phyloP scores from a whole-genome alignment of 2,797 vertebrate species.

The Chelmon rostratus region DNA sequence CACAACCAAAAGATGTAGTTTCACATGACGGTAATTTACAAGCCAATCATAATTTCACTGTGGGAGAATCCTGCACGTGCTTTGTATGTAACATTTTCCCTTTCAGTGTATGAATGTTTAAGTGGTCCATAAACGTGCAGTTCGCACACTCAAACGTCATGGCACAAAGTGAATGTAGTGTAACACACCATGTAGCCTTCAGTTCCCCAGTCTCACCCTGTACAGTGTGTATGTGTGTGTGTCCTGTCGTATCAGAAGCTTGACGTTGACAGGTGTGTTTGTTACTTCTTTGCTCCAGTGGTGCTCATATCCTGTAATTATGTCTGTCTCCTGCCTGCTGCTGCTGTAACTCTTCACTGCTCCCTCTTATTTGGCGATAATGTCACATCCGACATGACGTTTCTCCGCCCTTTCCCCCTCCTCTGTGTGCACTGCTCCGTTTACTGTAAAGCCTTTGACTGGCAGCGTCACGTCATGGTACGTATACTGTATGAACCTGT shows the following conservation, averaged over 20 bases:
- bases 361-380: slow-evolving; percentile 3
- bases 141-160: slow-evolving; percentile 4
- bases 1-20: not conserved
- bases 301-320: slow-evolving; percentile 39
- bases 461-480: not conserved
- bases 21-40: slow-evolving; percentile 11
- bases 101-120: not conserved
- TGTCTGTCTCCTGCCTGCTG: slow-evolving; percentile 19
- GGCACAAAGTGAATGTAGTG: slow-evolving; percentile 20
- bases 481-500: not conserved
- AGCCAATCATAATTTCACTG: not conserved
- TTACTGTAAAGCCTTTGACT: not conserved
- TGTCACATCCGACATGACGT: slow-evolving; percentile 4
- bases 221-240: not conserved
- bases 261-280: slow-evolving; percentile 45
- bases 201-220: slow-evolving; percentile 17
- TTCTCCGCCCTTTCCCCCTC: not conserved
- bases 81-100: not conserved
- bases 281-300: slow-evolving; percentile 63
- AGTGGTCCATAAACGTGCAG: not conserved
- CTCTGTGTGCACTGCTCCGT: not conserved
- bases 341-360: slow-evolving; percentile 43
- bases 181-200: not conserved
- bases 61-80: not conserved
- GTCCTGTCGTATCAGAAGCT: slow-evolving; percentile 27